Evolutionary conservation across 2,113 vertebrate species (phyloP).

Genomic region (Mirza zaza): DNA sequence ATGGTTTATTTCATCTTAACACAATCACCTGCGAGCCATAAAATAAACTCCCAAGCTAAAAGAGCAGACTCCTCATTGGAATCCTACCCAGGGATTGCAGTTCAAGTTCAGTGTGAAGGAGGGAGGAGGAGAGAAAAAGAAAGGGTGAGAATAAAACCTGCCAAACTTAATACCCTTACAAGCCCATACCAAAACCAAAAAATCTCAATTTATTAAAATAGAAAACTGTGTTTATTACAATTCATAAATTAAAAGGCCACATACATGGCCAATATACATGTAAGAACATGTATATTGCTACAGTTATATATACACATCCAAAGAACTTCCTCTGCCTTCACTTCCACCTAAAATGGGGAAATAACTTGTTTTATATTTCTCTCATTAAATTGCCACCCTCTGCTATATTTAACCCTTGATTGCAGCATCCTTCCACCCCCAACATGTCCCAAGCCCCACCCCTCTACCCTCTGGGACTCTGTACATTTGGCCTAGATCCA

Average conservation of each 20-base stretch:
- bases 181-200: not conserved
- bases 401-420: not conserved
- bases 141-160: not conserved
- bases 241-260: not conserved
- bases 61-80: constrained; percentile 46
- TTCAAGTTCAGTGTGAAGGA: constrained; percentile 45
- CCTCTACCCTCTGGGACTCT: not conserved
- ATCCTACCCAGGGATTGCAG: not conserved
- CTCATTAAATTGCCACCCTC: not conserved
- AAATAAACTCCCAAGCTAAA: constrained; percentile 63
- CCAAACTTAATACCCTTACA: not conserved
- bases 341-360: not conserved
- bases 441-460: not conserved
- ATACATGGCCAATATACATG: too few species aligned
- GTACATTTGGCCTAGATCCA: not conserved
- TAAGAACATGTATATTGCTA: not conserved
- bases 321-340: not conserved
- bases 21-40: constrained; percentile 65
- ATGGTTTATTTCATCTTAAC: constrained; percentile 65
- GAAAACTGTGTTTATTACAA: not conserved
- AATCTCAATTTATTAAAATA: not conserved
- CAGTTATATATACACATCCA: accelerated
- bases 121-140: not conserved
- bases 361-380: not conserved
- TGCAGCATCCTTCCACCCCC: not conserved